Conservation (phyloP, 2,797 vertebrate species). For the Argentina silus region DNA sequence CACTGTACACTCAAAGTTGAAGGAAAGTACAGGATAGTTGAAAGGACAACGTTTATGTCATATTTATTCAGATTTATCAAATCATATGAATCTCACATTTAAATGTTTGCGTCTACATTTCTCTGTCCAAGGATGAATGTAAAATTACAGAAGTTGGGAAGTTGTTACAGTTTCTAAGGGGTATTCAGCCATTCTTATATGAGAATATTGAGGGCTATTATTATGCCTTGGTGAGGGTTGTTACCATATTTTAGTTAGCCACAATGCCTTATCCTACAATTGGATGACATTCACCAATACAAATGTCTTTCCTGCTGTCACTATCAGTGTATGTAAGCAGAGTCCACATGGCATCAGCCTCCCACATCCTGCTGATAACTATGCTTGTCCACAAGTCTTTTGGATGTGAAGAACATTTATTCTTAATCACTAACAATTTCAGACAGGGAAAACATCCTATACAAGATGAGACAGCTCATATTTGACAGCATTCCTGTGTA, state of each 20-base stretch:
- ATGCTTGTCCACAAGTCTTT: neutral
- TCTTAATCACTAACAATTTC: neutral
- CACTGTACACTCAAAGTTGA: no score
- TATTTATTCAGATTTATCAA: neutral
- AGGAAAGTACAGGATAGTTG: no score
- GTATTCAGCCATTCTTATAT: no score
- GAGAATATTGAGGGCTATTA: no score
- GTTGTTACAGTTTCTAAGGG: neutral
- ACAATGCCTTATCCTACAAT: neutral
- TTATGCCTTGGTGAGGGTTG: neutral
- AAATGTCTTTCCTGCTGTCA: neutral
- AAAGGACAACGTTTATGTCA: no score
- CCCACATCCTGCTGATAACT: neutral
- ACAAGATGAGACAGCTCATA: no score
- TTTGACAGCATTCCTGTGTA: neutral
- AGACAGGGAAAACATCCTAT: neutral
- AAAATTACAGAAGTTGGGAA: neutral
- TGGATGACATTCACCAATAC: neutral
- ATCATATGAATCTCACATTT: no score
- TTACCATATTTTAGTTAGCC: neutral
- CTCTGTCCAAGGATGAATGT: neutral
- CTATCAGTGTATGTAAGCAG: neutral
- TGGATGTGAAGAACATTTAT: no score
- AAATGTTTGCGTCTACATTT: neutral
- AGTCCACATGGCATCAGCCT: neutral